Conservation (phyloP, 2,888 invertebrate genomes). For the Coronaproctus castanopsis region DNA sequence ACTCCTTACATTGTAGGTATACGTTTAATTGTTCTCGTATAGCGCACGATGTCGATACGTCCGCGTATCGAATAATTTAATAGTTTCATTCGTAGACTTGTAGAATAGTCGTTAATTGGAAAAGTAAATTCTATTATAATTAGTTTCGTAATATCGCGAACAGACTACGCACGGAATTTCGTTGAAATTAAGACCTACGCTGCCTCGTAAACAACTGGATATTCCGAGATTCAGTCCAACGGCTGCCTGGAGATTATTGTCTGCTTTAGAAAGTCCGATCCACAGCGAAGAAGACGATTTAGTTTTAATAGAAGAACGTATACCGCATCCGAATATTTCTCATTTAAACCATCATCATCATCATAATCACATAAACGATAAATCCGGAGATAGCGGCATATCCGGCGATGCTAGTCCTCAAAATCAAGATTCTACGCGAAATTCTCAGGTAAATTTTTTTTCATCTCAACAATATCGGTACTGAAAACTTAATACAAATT, state of each 20-base stretch:
- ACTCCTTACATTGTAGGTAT: no score
- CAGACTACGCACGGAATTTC: constrained; percentile 31
- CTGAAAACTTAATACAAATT: no score
- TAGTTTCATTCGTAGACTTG: no score
- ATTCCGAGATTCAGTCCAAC: constrained; percentile 64
- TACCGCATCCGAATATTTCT: constrained; percentile 21
- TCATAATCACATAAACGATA: constrained; percentile 36
- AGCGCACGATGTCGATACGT: no score
- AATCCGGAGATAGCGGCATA: constrained; percentile 66
- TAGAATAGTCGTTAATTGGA: no score
- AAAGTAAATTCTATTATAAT: no score
- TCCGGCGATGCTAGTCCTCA: constrained; percentile 50
- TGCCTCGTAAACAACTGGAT: constrained; percentile 56
- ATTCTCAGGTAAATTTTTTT: constrained; percentile 22
- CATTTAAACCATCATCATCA: constrained; percentile 16
- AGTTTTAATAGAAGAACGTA: constrained; percentile 33
- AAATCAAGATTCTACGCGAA: constrained; percentile 22
- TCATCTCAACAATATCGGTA: no score
- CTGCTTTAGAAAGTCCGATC: constrained; percentile 33
- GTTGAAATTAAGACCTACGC: constrained; percentile 49
- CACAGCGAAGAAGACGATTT: constrained; percentile 23
- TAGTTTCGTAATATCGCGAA: no score
- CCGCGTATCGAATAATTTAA: no score
- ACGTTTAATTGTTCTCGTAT: no score
- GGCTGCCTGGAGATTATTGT: constrained; percentile 59